Percentiles rank a stretch among this genome's conserved stretches.
phyloP scores from a whole-genome alignment of 2,888 invertebrate genomes.

The Antheraea assamensis region DNA sequence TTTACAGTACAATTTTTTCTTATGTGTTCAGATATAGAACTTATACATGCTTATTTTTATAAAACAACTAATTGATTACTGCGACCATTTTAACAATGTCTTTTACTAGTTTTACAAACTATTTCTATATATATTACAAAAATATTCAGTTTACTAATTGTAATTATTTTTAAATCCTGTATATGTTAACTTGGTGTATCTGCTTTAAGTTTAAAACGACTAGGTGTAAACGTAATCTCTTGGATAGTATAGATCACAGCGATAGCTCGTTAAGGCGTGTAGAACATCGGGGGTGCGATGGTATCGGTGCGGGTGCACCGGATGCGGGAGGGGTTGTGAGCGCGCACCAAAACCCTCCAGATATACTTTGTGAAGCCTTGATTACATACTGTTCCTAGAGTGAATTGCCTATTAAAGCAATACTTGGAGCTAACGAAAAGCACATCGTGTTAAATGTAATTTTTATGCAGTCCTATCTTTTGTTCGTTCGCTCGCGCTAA shows the following conservation, averaged over 20 bases:
- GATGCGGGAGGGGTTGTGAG: constrained; percentile 6
- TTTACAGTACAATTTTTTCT: too few relatives aligned
- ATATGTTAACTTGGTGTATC: background rate
- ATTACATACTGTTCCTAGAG: constrained; percentile 9
- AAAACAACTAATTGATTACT: too few relatives aligned
- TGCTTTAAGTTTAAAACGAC: background rate
- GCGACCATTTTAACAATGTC: too few relatives aligned
- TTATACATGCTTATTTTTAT: too few relatives aligned
- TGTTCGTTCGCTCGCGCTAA: background rate
- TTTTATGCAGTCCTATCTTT: background rate
- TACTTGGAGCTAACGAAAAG: background rate
- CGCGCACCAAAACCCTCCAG: background rate
- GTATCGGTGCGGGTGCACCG: constrained; percentile 7
- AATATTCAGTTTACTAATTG: too few relatives aligned
- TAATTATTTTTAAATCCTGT: too few relatives aligned
- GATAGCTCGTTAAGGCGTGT: constrained; percentile 10
- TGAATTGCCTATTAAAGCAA: background rate
- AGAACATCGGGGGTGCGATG: constrained; percentile 4
- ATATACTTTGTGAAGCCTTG: constrained; percentile 14
- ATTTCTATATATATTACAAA: too few relatives aligned
- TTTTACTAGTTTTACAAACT: too few relatives aligned
- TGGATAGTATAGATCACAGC: constrained; percentile 6
- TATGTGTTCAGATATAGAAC: too few relatives aligned
- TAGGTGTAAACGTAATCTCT: constrained; percentile 7
- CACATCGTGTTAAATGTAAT: background rate